These are phyloP conservation scores for Calameuta idolon DNA, from an alignment of 2,888 invertebrate species.

Conservation along the genomic window DNA sequence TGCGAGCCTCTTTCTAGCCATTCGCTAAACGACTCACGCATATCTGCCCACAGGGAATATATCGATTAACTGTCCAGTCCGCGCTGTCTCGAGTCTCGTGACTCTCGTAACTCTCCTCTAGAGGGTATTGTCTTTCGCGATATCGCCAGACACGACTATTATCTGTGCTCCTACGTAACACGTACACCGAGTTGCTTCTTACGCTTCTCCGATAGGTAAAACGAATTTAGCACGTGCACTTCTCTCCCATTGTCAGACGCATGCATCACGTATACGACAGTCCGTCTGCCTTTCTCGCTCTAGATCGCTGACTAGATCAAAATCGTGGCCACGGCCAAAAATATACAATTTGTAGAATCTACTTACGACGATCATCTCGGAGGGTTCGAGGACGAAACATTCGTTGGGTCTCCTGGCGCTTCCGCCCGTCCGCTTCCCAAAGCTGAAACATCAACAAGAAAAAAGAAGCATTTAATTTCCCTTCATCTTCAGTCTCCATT, in stretches of 20 bases:
- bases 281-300: no score
- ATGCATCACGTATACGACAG: no score
- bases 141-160: slow-evolving; percentile 17
- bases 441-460: slow-evolving; percentile 72
- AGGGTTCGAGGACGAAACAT: slow-evolving; percentile 86
- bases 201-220: no score
- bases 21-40: no score
- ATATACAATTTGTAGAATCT: slow-evolving; percentile 4
- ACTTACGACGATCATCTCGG: slow-evolving; percentile 90
- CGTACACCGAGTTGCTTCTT: no score
- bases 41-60: slow-evolving; percentile 48
- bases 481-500: no score
- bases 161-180: no score
- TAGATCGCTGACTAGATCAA: no score
- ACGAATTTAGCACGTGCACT: no score
- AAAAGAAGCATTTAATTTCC: slow-evolving; percentile 4
- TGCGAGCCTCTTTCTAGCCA: no score
- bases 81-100: slow-evolving; percentile 46
- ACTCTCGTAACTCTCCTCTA: slow-evolving; percentile 28
- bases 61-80: slow-evolving; percentile 63
- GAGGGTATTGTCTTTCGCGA: slow-evolving; percentile 56
- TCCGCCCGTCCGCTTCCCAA: slow-evolving; percentile 83
- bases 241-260: no score
- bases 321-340: no score
- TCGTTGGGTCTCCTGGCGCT: slow-evolving; percentile 83